Base-by-base conservation (phyloP, 2,888 invertebrate genomes). In the Dexiosoma caninum region DNA sequence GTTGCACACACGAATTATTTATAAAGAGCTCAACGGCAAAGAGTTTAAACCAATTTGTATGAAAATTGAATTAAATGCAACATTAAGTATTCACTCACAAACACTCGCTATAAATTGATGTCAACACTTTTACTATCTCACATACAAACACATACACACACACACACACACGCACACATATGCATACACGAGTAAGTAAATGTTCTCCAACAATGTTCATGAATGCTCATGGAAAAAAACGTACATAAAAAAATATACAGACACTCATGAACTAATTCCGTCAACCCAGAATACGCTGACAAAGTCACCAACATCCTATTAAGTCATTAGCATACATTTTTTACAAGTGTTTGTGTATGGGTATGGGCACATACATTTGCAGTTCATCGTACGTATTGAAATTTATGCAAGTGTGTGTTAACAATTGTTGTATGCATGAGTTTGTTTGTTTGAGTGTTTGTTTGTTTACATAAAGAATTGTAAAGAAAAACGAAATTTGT, bases 251-350 rank as follows among this genome's bases (percentile, higher is more conserved):
- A n/a, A n/a, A 12, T 7, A 40, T 12, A 40, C 16, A 23, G 8
- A 32, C 32, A 23, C 44, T 10, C 32, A 16, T 49, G 14, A 23
- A 57, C 69, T 74, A 46, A 66, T 79, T 59, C 30, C 53, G 49
- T 75, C 67, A 66, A 46, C 69, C 74, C 74, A 78, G 44, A 72
- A 78, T 59, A 37, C 57, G 74, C 62, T 81, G 77, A 79, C 78
- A 66, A 70, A 75, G 76, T 77, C 64, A 79, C 76, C 78, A 81
- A 71, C 46, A 82, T 82, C 87, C 86, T 86, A 86, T 87, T 86
- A 87, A 86, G 86, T 87, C 87, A 87, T 87, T 87, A 86, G 87
- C 82, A 79, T 82, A 70, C 59, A 74, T 83, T 60, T 78, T 78
- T 57, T 27, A 67, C 40, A 30, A 40, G 4, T 30, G 21, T 9